Evolutionary conservation across 1,140 invertebrate genomes (phyloP).

Genomic region (Pseudomyrmex gracilis): DNA sequence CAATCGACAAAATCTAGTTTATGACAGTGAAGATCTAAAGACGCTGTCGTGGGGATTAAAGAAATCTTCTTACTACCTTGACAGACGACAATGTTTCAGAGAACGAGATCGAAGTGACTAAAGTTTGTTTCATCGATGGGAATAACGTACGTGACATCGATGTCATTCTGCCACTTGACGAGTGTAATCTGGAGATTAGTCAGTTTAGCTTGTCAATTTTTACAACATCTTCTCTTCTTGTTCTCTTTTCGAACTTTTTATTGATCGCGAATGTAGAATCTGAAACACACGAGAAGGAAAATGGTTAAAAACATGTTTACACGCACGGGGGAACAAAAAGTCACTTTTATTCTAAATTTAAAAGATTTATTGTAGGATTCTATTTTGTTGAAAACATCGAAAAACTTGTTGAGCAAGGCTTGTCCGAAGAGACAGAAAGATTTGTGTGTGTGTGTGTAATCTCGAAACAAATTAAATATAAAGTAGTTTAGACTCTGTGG

Average conservation of each 20-base stretch:
- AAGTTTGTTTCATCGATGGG: conserved; percentile 26
- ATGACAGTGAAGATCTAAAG: background rate
- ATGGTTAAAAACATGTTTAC: background rate
- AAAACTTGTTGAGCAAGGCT: too few species aligned
- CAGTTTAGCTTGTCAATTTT: conserved; percentile 5
- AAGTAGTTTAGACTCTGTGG: too few species aligned
- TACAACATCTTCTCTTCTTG: background rate
- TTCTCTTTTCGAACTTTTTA: background rate
- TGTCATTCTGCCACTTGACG: conserved; percentile 56
- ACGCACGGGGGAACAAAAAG: background rate
- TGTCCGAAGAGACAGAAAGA: too few species aligned
- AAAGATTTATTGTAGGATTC: too few species aligned
- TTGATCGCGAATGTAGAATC: background rate
- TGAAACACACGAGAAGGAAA: conserved; percentile 55
- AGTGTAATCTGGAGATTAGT: conserved; percentile 8
- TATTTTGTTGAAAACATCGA: too few species aligned
- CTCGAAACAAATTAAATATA: too few species aligned
- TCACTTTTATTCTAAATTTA: too few species aligned
- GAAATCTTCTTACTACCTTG: background rate
- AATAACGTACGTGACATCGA: conserved; percentile 12
- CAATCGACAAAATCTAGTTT: background rate
- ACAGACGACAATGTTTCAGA: background rate
- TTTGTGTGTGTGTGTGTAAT: too few species aligned
- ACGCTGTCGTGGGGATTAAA: conserved; percentile 32
- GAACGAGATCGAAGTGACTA: background rate